Evolutionary conservation across 2,113 vertebrate genomes (phyloP), one percentile per base, ranked within the genome.

Genomic region (Zosterops pallidus): DNA sequence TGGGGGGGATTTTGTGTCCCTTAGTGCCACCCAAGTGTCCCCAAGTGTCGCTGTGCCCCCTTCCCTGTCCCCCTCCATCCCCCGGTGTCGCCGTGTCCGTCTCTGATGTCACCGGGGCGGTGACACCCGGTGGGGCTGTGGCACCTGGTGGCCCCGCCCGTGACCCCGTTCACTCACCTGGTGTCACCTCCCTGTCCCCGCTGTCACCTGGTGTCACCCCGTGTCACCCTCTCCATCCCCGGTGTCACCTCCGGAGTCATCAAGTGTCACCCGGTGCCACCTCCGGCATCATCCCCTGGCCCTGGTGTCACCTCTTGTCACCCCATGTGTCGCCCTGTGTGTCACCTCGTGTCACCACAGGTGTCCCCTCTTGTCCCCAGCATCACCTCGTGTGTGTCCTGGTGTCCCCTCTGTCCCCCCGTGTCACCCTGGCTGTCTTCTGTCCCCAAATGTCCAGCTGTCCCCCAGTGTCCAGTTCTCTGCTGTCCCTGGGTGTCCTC

Each of bases 201-300:
- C 53, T n/a, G 35, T 37, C 63, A 55, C 52, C 52, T 31, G 55
- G 8, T 74, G 93, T 97, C 65, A 94, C 96, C 35, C 93, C 87
- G 28, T 90, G 94, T 33, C 71, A 6, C n/a, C 3, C 18, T 13
- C 2, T 31, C 41, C 33, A 15, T 17, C 41, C 15, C 31, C 3
- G 18, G 5, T 72, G 50, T 21, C 55, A 29, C 53, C 31, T 55
- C 52, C 28, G 7, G 29, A 17, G 52, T 55, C 52, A 31, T 21
- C 17, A 2, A 39, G 39, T 24, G 47, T 42, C 60, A 29, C 62
- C 44, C 12, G 4, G 6, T 70, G 47, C 13, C 55, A 26, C 37
- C 12, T n/a, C 9, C 46, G 21, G 37, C 10, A 3, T 15, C 47
- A 25, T 15, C 18, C 17, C 10, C 7, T 11, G 21, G 37, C 33